These are phyloP conservation scores for Trissolcus japonicus DNA, from an alignment of 2,888 invertebrate genomes.

Conservation along the genomic window DNA sequence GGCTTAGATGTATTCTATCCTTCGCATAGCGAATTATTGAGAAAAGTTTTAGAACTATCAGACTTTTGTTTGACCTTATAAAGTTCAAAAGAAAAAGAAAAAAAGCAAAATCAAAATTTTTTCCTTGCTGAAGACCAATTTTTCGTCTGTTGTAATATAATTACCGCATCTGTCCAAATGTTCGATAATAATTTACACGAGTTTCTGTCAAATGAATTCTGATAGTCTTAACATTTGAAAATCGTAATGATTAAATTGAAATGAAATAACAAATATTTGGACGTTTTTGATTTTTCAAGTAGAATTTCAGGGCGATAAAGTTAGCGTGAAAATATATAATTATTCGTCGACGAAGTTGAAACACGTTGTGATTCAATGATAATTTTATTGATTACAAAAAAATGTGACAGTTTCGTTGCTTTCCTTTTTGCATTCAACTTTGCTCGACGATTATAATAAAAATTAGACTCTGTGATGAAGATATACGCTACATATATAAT, in stretches of 20 bases:
- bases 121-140: neutral
- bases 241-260: too few relatives aligned
- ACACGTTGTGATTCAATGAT: neutral
- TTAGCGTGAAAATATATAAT: neutral
- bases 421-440: conserved; percentile 20
- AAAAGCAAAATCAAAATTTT: neutral
- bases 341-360: conserved; percentile 1
- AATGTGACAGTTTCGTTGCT: conserved; percentile 18
- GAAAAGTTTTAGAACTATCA: conserved; percentile 3
- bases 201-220: conserved; percentile 2
- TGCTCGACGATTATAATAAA: conserved; percentile 54
- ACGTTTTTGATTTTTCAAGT: neutral
- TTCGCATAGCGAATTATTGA: neutral
- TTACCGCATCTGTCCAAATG: conserved; percentile 1
- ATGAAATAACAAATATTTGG: neutral
- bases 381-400: neutral
- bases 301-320: conserved; percentile 1
- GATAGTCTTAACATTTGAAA: conserved; percentile 1
- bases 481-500: conserved; percentile 53
- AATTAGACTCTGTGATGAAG: conserved; percentile 61
- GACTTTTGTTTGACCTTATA: neutral
- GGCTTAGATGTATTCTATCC: conserved; percentile 1
- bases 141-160: neutral
- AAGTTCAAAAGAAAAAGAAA: too few relatives aligned
- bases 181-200: conserved; percentile 1